Evolutionary conservation across 2,888 invertebrate genomes (phyloP), one percentile per base, ranked within the genome.

Genomic region (Cheilosia vernalis): DNA sequence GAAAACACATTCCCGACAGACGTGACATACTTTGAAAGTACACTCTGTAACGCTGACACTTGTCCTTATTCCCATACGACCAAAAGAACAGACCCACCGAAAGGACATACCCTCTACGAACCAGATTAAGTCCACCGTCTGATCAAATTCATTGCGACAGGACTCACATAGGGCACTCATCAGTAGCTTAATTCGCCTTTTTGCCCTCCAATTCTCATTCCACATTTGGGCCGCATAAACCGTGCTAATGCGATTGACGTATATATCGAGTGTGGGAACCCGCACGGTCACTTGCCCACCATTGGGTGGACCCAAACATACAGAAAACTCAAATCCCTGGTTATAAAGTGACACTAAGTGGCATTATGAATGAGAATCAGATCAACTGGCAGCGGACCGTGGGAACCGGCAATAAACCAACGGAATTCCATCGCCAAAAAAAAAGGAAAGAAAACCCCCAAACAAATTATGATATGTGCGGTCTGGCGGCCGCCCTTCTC

Each of bases 401-500:
- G 85, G 81, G 85, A 85, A 85, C 67, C 33, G 21, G 49, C 49
- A 72, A 80, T 81, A 76, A 80, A 70, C 81, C 76, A 85, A 51
- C 53, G 55, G 40, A 66, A 64, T 69, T 64, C 58, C 67, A 66
- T 49, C 60, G 21, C 66, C 56, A 19, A 37, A 21, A 55, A 55
- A 6, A 27, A 13, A 30, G 42, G 30, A n/a, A 64, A 51, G 19
- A 4, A 37, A 37, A 21, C 17, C 9, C 17, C 9, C 51, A 67
- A 85, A 85, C 80, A 85, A 85, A 85, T 85, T 85, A 85, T 85
- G 85, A 85, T 81, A 85, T 80, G 76, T 85, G 84, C 74, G 76
- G 80, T 72, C 74, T 74, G 51, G 15, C 4, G 30, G 17, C 47
- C 4, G 17, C 47, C 17, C 47, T 47, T 17, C 66, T 30, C 30